Evolutionary conservation across 2,888 invertebrate species (phyloP).

Genomic region (Andrena flavipes): DNA sequence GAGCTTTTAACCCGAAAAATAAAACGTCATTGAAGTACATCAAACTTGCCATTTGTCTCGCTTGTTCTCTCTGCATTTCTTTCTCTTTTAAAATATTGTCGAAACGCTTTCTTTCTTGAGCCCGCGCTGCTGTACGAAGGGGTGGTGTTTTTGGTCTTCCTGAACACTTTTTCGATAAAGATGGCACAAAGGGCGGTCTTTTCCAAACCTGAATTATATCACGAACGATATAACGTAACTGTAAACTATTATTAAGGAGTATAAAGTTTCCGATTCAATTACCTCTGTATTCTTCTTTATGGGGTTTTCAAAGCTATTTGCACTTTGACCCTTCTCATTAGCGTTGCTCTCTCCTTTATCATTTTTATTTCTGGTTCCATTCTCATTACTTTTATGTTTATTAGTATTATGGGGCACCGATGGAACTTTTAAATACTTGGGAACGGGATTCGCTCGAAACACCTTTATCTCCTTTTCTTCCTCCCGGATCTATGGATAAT

Average conservation of each 20-base stretch:
- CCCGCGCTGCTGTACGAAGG: slow-evolving; percentile 64
- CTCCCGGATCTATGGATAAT: slow-evolving; percentile 1
- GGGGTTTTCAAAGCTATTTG: background rate
- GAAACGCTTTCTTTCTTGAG: slow-evolving; percentile 63
- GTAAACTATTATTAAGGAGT: background rate
- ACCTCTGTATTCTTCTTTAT: slow-evolving; percentile 22
- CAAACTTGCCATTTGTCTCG: slow-evolving; percentile 56
- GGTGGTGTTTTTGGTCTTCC: slow-evolving; percentile 53
- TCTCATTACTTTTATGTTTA: background rate
- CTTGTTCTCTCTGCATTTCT: slow-evolving; percentile 45
- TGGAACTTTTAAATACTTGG: slow-evolving; percentile 25
- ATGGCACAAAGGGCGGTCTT: slow-evolving; percentile 55
- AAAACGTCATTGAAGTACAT: background rate
- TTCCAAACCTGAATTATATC: slow-evolving; percentile 54
- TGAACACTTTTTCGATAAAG: background rate
- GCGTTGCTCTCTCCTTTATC: background rate
- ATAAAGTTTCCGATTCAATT: background rate
- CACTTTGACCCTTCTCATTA: background rate
- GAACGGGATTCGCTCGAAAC: slow-evolving; percentile 41
- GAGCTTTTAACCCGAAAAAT: background rate
- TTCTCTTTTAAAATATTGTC: slow-evolving; percentile 58
- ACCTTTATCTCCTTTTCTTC: slow-evolving; percentile 7
- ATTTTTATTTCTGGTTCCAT: background rate
- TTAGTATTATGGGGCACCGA: background rate
- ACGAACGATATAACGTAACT: background rate